Base-by-base conservation (phyloP, 2,797 vertebrate species). In the Fratercula arctica region DNA sequence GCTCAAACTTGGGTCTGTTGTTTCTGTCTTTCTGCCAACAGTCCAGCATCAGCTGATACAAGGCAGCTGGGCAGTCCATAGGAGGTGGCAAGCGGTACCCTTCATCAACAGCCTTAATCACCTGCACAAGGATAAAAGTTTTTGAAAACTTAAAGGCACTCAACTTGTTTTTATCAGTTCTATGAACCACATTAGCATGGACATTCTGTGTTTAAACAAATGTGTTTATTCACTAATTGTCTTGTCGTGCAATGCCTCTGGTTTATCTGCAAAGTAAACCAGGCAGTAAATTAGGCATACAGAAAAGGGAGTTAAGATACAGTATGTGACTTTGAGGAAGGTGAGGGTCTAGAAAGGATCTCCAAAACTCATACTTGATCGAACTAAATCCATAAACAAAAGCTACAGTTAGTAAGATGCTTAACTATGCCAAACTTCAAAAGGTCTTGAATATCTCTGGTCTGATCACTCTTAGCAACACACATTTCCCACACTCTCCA, bases 1-100 rank as follows among this genome's bases (percentile, higher is more conserved):
- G 99, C 97, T 99, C 99, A 97, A 99, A 99, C 97, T 99, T 99
- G 41, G 99, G 99, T 70, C 99, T 99, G 98, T 99, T 99, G 98
- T 99, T 99, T 80, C 99, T 98, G 97, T 99, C 99, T 89, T 99
- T 99, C 98, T 99, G 99, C 99, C 99, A 99, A 95, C 99, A 99
- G 98, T 99, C 99, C 96, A 99, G 97, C 99, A 99, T 99, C 97
- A 99, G 98, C 98, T 99, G 99, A 97, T 99, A 99, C 74, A 99
- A 98, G 39, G 99, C 99, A 84, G 99, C 99, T 75, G 99, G 99
- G 96, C 99, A 99, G 98, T 99, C 99, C 99, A 99, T 99, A 74
- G 99, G 99, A 37, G 99, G 99, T 6, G 99, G 99, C 96, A 99
- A 97, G 61, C 99, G 99, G 96, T 99, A 99, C 73, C 99, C 99